Base-by-base conservation (phyloP, 30 jellyfish, hydroid and myxozoan genomes). In the Kudoa iwatai region DNA sequence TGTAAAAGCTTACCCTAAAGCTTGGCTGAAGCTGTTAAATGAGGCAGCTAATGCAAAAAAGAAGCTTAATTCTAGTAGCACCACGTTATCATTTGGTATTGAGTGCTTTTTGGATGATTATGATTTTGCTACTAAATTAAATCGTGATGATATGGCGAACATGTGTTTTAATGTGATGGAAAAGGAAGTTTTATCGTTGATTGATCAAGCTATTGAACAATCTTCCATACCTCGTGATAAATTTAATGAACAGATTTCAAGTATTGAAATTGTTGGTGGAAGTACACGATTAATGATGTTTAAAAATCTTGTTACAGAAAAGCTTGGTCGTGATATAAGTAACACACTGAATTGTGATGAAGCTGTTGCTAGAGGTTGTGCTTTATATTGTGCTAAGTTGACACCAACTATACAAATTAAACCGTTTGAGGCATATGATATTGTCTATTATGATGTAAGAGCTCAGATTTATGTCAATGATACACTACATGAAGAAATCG, bases 311-410 rank as follows among this genome's bases (percentile, higher is more conserved):
- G 45, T 74, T 30, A 65, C 57, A 31, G 50, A 34, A 28, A 66
- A 53, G 0, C 54, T 54, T 50, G 57, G 83, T 19, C 51, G 53
- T 28, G 67, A 58, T 10, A 48, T 62, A 2, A 48, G 68, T 41
- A 55, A 83, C 24, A 74, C 94, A 2, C 33, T 74, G 42, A 74
- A 74, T 51, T 55, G 60, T 3, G 94, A 74, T 31, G 94, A 74
- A 44, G 94, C 94, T 7, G 94, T 74, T 6, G 84, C 87, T 6
- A 50, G 83, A 25, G 94, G 94, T 7, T 74, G 94, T 38, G 94
- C 94, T 7, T 54, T 74, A 9, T 6, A 28, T 6, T 28, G 11
- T 6, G 36, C 36, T n/a, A 6, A 6, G 9, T 6, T 28, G 9
- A 6, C 36, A 6, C 36, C 11, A 28, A 28, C 9, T 28, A 6